Evolutionary conservation across 2,888 invertebrate genomes (phyloP).

Genomic region (Rotaria sp.): DNA sequence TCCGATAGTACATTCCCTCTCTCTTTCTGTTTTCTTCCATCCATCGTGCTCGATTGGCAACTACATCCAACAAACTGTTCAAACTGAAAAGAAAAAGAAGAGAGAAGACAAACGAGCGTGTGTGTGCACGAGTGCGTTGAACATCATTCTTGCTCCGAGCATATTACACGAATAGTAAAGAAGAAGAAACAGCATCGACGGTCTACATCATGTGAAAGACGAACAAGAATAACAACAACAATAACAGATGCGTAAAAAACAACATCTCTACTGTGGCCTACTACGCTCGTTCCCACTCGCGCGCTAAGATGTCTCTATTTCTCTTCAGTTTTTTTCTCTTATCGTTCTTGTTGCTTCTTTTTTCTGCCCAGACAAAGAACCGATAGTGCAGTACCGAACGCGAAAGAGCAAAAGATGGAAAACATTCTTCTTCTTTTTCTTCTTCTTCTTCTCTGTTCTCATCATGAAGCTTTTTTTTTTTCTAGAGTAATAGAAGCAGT

Average conservation of each 20-base stretch:
- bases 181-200: background rate
- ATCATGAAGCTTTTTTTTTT: background rate
- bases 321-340: background rate
- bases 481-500: background rate
- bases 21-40: background rate
- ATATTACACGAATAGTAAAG: background rate
- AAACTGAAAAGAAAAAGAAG: background rate
- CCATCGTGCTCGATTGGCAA: background rate
- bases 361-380: background rate
- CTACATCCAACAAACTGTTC: background rate
- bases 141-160: conserved; percentile 10
- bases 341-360: conserved; percentile 19
- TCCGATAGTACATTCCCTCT: background rate
- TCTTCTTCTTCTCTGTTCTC: background rate
- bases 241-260: conserved; percentile 24
- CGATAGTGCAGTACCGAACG: background rate
- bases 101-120: background rate
- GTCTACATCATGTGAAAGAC: background rate
- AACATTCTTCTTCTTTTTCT: background rate
- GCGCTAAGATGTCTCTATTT: background rate
- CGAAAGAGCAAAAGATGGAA: conserved; percentile 24
- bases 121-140: conserved; percentile 9
- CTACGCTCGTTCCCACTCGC: background rate
- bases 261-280: background rate
- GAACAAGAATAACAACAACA: conserved; percentile 14